A percentile compares a stretch with the other conserved stretches of the same genome.
These are phyloP conservation scores for Criorhina ranunculi DNA, from an alignment of 2,888 invertebrate species.

Conservation along the genomic window DNA sequence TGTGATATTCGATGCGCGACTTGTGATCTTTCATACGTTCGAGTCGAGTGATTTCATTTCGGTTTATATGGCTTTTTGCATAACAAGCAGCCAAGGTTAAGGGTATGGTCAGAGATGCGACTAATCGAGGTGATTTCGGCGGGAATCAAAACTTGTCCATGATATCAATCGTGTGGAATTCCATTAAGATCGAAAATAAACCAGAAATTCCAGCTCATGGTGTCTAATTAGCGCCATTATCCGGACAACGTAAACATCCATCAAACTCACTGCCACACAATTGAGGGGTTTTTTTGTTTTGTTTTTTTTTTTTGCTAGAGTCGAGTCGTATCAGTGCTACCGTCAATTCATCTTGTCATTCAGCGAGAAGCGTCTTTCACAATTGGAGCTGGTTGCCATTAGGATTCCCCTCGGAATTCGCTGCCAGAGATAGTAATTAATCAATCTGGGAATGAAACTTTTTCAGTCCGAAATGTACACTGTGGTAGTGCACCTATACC, in stretches of 20 bases:
- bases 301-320: constrained; percentile 12
- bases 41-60: constrained; percentile 60
- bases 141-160: constrained; percentile 49
- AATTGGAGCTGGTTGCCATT: constrained; percentile 1
- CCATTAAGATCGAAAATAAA: constrained; percentile 43
- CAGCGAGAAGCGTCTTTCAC: constrained; percentile 34
- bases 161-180: constrained; percentile 64
- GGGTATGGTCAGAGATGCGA: constrained; percentile 50
- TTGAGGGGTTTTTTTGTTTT: constrained; percentile 20
- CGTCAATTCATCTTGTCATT: constrained; percentile 68
- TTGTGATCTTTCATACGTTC: constrained; percentile 45
- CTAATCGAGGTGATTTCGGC: constrained; percentile 15
- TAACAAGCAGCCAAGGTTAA: constrained; percentile 67
- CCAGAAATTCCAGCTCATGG: constrained; percentile 37
- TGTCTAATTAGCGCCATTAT: constrained; percentile 62
- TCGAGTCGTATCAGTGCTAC: constrained; percentile 40
- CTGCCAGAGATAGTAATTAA: constrained; percentile 63
- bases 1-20: constrained; percentile 36
- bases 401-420: constrained; percentile 23
- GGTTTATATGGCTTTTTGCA: constrained; percentile 58
- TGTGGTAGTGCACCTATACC: constrained; percentile 35
- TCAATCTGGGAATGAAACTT: constrained; percentile 65
- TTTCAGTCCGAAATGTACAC: constrained; percentile 71
- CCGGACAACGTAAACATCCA: constrained; percentile 34
- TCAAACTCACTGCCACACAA: constrained; percentile 52